These are phyloP conservation scores for Dendroctonus ponderosae DNA, from an alignment of 1,140 invertebrate species.

Conservation along the genomic window DNA sequence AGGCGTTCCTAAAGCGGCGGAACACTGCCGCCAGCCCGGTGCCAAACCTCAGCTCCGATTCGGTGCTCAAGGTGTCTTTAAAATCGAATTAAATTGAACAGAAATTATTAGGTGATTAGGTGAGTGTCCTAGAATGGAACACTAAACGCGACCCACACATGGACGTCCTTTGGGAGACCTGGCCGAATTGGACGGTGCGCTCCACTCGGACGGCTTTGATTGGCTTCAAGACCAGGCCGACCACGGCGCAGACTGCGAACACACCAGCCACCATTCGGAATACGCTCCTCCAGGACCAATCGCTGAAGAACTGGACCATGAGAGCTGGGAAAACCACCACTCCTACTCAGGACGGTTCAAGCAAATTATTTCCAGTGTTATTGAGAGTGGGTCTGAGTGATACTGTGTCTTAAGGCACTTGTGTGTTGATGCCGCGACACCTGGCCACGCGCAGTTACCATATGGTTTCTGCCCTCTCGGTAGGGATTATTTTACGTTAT, in stretches of 20 bases:
- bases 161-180: conserved; percentile 1
- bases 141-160: not conserved
- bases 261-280: conserved; percentile 54
- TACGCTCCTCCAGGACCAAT: conserved; percentile 56
- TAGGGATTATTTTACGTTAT: too few species aligned
- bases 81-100: too few species aligned
- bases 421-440: too few species aligned
- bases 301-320: conserved; percentile 52
- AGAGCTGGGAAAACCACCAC: conserved; percentile 67
- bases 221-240: conserved; percentile 38
- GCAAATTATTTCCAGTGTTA: not conserved
- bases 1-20: conserved; percentile 18
- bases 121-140: too few species aligned
- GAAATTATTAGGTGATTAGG: too few species aligned
- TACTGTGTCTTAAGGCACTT: too few species aligned
- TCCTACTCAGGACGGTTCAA: conserved; percentile 47
- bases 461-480: too few species aligned
- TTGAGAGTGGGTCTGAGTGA: too few species aligned
- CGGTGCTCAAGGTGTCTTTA: conserved; percentile 11
- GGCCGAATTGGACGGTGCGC: conserved; percentile 22
- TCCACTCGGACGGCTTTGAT: conserved; percentile 34
- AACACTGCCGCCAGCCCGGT: conserved; percentile 11
- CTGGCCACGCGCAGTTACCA: too few species aligned
- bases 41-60: not conserved
- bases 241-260: conserved; percentile 29